Evolutionary conservation across 2,888 invertebrate species (phyloP).

Genomic region (Drosophila infuscata): DNA sequence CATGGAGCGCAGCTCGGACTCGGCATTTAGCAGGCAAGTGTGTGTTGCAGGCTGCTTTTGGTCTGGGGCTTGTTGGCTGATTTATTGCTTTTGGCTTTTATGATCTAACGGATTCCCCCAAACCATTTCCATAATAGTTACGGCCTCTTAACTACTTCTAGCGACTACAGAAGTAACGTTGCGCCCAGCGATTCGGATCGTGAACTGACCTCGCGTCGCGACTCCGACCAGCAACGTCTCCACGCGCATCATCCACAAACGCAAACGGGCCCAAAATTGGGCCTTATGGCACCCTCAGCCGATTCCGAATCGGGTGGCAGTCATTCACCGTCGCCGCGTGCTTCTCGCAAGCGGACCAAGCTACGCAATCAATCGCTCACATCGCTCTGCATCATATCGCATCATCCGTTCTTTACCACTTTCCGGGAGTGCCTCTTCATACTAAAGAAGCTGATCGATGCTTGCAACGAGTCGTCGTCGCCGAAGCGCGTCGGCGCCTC

Average conservation of each 20-base stretch:
- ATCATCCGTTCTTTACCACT: constrained; percentile 99
- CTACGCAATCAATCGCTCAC: constrained; percentile 97
- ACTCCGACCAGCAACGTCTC: constrained; percentile 87
- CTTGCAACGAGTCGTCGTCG: constrained; percentile 97
- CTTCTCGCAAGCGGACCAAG: constrained; percentile 92
- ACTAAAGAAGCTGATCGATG: constrained; percentile 97
- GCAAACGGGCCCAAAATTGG: constrained; percentile 86
- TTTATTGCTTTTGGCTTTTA: constrained; percentile 37
- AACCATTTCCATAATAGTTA: constrained; percentile 84
- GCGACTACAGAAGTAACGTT: constrained; percentile 96
- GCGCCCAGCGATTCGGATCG: constrained; percentile 96
- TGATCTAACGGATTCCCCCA: constrained; percentile 43
- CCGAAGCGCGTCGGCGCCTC: constrained; percentile 95
- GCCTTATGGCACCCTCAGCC: constrained; percentile 88
- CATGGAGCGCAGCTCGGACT: constrained; percentile 96
- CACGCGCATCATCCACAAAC: constrained; percentile 62
- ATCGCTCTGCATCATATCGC: constrained; percentile 98
- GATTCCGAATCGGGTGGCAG: constrained; percentile 96
- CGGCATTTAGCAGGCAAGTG: constrained; percentile 95
- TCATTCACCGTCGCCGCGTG: constrained; percentile 94
- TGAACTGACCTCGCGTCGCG: constrained; percentile 91
- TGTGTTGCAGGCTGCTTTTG: constrained; percentile 39
- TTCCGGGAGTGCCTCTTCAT: constrained; percentile 99
- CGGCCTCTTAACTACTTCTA: constrained; percentile 87
- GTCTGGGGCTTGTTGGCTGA: constrained; percentile 9